Conservation (phyloP, 2,113 vertebrate species). For the Myanophis thanlyinensis region DNA sequence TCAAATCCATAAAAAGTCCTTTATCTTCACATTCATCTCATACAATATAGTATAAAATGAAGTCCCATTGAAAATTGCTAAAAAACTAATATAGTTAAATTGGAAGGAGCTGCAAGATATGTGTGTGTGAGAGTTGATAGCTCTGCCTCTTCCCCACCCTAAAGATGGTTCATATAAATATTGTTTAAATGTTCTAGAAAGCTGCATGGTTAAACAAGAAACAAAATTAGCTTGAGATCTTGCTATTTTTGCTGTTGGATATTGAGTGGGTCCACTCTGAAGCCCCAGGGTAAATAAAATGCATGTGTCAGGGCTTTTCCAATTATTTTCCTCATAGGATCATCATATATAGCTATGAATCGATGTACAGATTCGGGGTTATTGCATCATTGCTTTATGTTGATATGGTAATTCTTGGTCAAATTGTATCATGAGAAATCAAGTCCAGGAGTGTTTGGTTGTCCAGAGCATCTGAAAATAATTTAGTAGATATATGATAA, state of each 20-base stretch:
- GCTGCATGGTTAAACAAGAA: not conserved
- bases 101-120: not conserved
- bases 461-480: not conserved
- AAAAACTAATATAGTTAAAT: not conserved
- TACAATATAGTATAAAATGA: not conserved
- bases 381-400: not conserved
- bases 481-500: not conserved
- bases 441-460: not conserved
- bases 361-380: not conserved
- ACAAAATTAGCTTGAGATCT: not conserved
- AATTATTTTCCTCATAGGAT: not conserved
- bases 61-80: not conserved
- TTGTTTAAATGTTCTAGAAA: not conserved
- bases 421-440: not conserved
- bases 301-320: not conserved
- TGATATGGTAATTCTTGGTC: not conserved
- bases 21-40: not conserved
- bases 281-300: not conserved
- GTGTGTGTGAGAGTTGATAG: not conserved
- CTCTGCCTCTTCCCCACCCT: not conserved
- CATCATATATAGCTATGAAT: not conserved
- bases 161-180: not conserved
- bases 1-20: not conserved
- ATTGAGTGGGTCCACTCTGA: not conserved
- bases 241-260: not conserved